Evolutionary conservation across 2,888 invertebrate genomes (phyloP).

Genomic region (Patella pellucida): DNA sequence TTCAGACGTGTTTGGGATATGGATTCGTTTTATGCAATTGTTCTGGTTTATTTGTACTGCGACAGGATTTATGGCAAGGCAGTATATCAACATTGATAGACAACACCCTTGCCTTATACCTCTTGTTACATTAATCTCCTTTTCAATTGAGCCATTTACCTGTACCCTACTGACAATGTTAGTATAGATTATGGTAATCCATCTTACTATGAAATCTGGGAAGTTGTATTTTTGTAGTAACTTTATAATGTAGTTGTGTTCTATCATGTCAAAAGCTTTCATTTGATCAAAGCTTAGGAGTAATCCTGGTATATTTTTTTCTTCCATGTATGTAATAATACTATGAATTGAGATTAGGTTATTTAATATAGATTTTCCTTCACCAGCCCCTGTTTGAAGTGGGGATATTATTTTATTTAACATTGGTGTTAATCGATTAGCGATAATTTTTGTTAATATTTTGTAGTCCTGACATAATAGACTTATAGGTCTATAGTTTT

Average conservation of each 20-base stretch:
- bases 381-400: neutral
- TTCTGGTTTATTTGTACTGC: neutral
- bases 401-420: too few relatives aligned
- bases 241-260: neutral
- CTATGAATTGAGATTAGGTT: neutral
- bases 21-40: neutral
- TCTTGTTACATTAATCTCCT: neutral
- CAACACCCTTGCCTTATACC: neutral
- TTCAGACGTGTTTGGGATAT: neutral
- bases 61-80: neutral
- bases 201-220: neutral
- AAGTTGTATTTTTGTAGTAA: neutral
- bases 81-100: neutral
- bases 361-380: conserved; percentile 2
- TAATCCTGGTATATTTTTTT: neutral
- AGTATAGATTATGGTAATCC: neutral
- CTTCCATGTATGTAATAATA: neutral
- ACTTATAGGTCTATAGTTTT: neutral
- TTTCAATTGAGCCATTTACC: neutral
- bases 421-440: neutral
- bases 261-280: neutral
- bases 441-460: neutral
- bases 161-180: neutral
- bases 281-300: neutral
- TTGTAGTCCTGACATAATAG: neutral